Conservation (phyloP, 30 jellyfish, hydroid and myxozoan species). For the Aurelia aurita complex sp. Pacific region DNA sequence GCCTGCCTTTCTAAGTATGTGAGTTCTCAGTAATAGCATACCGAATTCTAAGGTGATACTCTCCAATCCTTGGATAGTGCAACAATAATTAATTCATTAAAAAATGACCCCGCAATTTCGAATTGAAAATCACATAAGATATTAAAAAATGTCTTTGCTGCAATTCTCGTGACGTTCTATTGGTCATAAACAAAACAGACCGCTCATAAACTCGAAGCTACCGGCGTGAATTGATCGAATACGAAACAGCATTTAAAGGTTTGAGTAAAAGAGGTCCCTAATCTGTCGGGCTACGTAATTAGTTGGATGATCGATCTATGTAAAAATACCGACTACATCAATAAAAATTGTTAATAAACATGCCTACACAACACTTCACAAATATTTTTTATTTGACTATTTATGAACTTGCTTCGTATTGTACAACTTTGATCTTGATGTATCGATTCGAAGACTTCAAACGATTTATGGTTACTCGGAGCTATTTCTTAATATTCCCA, state of each 20-base stretch:
- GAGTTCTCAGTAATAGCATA: background rate
- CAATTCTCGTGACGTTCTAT: conserved; percentile 40
- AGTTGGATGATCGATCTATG: conserved; percentile 38
- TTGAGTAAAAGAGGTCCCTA: conserved; percentile 11
- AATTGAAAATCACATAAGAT: conserved; percentile 1
- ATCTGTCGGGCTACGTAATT: conserved; percentile 57
- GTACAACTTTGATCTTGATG: too few species aligned
- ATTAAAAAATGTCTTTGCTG: conserved; percentile 11
- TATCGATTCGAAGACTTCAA: too few species aligned
- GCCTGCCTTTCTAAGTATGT: conserved; percentile 27
- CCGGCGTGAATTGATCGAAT: conserved; percentile 36
- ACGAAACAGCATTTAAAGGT: background rate
- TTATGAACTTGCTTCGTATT: too few species aligned
- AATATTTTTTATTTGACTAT: too few species aligned
- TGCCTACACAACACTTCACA: too few species aligned
- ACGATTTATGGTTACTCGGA: too few species aligned
- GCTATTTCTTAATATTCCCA: too few species aligned
- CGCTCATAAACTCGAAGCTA: conserved; percentile 31
- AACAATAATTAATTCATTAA: background rate
- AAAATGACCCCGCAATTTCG: conserved; percentile 43
- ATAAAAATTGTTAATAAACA: background rate
- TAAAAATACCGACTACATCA: conserved; percentile 39
- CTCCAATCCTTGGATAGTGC: background rate
- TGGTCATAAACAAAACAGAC: conserved; percentile 52
- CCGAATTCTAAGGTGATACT: conserved; percentile 50